Evolutionary conservation across 1,140 invertebrate genomes (phyloP).

Genomic region (Hylyphantes graminicola): DNA sequence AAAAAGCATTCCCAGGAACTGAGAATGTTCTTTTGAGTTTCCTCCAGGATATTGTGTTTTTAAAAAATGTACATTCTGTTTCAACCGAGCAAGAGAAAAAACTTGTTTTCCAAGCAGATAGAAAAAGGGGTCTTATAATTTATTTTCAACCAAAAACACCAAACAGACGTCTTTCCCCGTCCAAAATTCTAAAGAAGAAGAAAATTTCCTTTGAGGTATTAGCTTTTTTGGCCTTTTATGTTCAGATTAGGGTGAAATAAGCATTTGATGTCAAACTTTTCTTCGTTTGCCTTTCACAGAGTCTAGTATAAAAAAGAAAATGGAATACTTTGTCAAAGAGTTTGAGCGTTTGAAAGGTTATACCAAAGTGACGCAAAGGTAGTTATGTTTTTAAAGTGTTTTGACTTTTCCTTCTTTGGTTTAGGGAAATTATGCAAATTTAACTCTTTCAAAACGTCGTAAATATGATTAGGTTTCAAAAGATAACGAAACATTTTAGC

Average conservation of each 20-base stretch:
- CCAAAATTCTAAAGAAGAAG: constrained; percentile 23
- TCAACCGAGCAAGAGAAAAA: constrained; percentile 11
- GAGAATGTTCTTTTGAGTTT: constrained; percentile 46
- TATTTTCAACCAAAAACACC: constrained; percentile 46
- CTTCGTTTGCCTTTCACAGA: background rate
- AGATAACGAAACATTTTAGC: too few relatives aligned
- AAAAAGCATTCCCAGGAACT: too few relatives aligned
- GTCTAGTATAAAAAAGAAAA: too few relatives aligned
- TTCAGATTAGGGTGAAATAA: constrained; percentile 52
- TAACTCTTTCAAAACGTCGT: too few relatives aligned
- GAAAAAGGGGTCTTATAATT: constrained; percentile 43
- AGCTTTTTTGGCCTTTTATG: constrained; percentile 43
- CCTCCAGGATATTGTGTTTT: constrained; percentile 14
- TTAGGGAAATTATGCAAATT: too few relatives aligned
- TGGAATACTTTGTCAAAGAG: too few relatives aligned
- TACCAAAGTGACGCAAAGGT: too few relatives aligned
- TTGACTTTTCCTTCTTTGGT: too few relatives aligned
- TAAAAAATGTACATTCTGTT: background rate
- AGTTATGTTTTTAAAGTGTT: too few relatives aligned
- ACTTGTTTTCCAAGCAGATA: constrained; percentile 5
- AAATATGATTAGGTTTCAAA: too few relatives aligned
- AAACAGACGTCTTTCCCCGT: constrained; percentile 11
- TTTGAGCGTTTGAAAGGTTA: too few relatives aligned
- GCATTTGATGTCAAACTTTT: constrained; percentile 52
- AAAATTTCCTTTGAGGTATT: constrained; percentile 45